These are phyloP conservation scores for Falco columbarius DNA, from an alignment of 2,797 vertebrate species.

Conservation along the genomic window DNA sequence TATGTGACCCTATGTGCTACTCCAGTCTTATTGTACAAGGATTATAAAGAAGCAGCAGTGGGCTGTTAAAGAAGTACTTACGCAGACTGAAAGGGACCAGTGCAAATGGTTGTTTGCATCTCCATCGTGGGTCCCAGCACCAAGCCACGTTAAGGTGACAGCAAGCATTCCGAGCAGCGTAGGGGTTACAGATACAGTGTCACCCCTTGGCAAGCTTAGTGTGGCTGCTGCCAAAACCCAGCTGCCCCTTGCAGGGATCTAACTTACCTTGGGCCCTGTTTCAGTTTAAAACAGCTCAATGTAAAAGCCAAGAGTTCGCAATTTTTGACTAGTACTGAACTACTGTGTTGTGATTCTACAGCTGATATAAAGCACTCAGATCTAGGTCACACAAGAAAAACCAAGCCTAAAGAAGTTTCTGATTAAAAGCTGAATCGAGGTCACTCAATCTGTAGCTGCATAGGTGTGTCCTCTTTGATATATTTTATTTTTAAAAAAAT, in stretches of 20 bases:
- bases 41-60: neutral
- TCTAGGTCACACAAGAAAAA: neutral
- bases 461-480: neutral
- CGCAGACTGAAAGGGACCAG: neutral
- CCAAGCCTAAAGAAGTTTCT: neutral
- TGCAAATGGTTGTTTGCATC: neutral
- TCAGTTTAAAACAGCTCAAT: neutral
- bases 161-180: neutral
- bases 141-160: neutral
- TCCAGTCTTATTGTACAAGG: neutral
- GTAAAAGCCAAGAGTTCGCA: neutral
- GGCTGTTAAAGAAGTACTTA: neutral
- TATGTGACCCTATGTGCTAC: neutral
- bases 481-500: neutral
- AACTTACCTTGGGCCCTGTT: neutral
- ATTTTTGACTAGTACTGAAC: neutral
- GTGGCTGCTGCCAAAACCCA: neutral
- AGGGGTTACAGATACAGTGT: neutral
- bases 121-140: neutral
- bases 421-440: neutral
- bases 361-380: neutral
- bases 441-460: neutral
- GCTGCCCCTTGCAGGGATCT: neutral
- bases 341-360: neutral
- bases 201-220: neutral